A percentile compares a stretch with the other conserved stretches of the same genome.
These are phyloP conservation scores for Sitta carolinensis DNA, from an alignment of 2,797 vertebrate genomes.

Conservation along the genomic window DNA sequence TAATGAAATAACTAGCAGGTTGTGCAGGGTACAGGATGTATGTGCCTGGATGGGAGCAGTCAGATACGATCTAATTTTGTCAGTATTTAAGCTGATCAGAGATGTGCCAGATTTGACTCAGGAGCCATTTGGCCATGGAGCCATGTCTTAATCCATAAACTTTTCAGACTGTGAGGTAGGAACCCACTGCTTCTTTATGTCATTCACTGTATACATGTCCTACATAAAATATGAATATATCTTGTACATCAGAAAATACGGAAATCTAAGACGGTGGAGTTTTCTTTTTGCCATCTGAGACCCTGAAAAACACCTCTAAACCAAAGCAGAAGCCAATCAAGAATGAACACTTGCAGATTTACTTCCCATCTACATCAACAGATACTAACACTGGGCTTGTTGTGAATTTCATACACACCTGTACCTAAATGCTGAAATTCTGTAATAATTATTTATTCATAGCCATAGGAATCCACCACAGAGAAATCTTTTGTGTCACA, in stretches of 20 bases:
- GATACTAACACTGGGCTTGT: neutral
- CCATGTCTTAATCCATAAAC: neutral
- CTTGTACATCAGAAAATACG: accelerated
- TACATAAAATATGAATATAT: neutral
- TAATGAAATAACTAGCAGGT: neutral
- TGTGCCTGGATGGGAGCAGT: neutral
- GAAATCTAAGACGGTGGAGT: accelerated
- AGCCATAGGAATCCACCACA: neutral
- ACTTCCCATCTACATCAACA: neutral
- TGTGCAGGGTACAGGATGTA: neutral
- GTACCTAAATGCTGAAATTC: neutral
- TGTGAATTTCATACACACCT: neutral
- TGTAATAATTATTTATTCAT: neutral
- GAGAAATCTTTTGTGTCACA: neutral
- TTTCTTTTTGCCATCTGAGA: neutral
- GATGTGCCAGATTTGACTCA: neutral
- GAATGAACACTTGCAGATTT: neutral
- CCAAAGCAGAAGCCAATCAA: neutral
- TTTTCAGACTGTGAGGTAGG: neutral
- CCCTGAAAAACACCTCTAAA: neutral
- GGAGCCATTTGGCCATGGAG: neutral
- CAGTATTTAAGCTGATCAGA: neutral
- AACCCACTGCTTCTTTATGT: neutral
- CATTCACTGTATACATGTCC: neutral
- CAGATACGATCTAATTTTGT: neutral